These are phyloP conservation scores for Oreortyx pictus DNA, from an alignment of 2,797 vertebrate species.

Conservation along the genomic window DNA sequence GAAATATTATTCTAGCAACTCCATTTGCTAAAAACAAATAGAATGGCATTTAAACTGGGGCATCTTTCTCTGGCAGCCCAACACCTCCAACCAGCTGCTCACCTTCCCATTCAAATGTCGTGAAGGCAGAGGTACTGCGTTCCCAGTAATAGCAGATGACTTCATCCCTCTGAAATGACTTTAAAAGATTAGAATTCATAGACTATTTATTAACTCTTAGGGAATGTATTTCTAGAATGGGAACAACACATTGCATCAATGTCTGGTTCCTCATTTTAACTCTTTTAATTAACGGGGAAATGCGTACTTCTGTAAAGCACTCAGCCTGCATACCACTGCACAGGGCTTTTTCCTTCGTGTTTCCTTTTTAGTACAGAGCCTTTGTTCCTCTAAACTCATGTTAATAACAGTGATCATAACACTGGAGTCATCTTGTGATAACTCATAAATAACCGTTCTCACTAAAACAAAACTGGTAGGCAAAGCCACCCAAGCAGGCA, in stretches of 20 bases:
- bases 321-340: conserved; percentile 5
- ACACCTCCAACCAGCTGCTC: conserved; percentile 62
- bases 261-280: conserved; percentile 74
- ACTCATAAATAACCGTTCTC: conserved; percentile 9
- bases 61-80: conserved; percentile 63
- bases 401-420: conserved; percentile 21
- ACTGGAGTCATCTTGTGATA: not conserved
- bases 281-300: conserved; percentile 75
- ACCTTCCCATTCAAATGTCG: conserved; percentile 73
- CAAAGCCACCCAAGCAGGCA: conserved; percentile 18
- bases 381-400: conserved; percentile 41
- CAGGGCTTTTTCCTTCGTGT: not conserved
- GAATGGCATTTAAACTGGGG: conserved; percentile 70
- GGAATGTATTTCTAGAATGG: conserved; percentile 78
- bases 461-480: conserved; percentile 22
- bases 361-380: conserved; percentile 58
- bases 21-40: conserved; percentile 70
- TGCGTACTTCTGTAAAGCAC: conserved; percentile 1
- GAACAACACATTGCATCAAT: conserved; percentile 79
- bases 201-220: conserved; percentile 82
- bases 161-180: conserved; percentile 78
- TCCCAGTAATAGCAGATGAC: conserved; percentile 76
- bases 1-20: conserved; percentile 74
- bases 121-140: conserved; percentile 54
- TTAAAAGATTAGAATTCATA: conserved; percentile 81